Evolutionary conservation across 2,113 vertebrate genomes (phyloP), one percentile per base, ranked within the genome.

Genomic region (Delphinapterus leucas): DNA sequence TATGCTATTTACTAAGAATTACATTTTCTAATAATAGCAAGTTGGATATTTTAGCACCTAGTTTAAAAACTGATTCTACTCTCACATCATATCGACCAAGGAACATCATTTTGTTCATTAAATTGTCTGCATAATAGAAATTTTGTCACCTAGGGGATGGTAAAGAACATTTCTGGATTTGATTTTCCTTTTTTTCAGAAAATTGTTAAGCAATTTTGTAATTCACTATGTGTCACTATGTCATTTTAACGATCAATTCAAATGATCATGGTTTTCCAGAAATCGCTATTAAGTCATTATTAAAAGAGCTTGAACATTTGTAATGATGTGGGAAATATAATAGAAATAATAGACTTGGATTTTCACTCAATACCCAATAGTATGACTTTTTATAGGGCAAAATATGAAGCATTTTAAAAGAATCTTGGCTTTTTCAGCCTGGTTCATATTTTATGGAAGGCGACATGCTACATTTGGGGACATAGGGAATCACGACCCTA

Each of bases 11-110:
- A 92, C 76, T 68, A 83, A 92, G 80, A 92, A 68, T 81, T 90
- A 38, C 38, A n/a, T 55, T 90, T 90, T 76, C 25, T 91, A 67
- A 81, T 61, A 63, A 82, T 90, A 79, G 33, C 28, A 93, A 21
- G 20, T 77, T 25, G 26, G 23, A 67, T 31, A 92, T 63, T 95
- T 88, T 85, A 89, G 15, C 47, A 94, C 41, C 12, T 79, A 20
- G 17, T 38, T 95, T 7, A 65, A 95, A 96, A 97, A 71, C 44
- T 61, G 55, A 70, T 71, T 93, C 21, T 70, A 38, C 9, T 81
- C 15, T 77, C 26, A 90, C 49, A 71, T 93, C 63, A 88, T 70
- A 63, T 95, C 58, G 90, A 65, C 25, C 20, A 77, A 76, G 23
- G 3, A 76, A 53, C 44, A 84, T 84, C 1, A 90, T 47, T 94